Evolutionary conservation across 2,888 invertebrate species (phyloP).

Genomic region (Leucoptera coffeella): DNA sequence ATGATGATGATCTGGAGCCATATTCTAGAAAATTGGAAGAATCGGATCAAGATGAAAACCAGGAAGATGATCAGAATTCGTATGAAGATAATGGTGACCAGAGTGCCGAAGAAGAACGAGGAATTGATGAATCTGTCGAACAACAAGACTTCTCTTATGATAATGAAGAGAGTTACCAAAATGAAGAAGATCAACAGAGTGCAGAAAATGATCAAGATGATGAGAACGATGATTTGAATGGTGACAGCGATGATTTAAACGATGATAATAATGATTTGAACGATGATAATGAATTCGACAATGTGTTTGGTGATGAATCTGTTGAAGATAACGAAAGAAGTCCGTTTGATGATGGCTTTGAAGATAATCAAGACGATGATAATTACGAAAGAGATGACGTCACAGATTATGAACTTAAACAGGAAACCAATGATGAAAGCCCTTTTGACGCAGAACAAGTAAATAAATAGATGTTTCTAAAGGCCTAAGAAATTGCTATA

Average conservation of each 20-base stretch:
- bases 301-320: no score
- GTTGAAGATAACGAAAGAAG: conserved; percentile 13
- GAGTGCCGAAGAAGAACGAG: conserved; percentile 13
- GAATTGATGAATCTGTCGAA: conserved; percentile 9
- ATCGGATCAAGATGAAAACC: conserved; percentile 9
- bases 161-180: conserved; percentile 13
- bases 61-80: conserved; percentile 8
- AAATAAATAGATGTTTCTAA: no score
- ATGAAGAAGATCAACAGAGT: conserved; percentile 15
- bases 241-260: conserved; percentile 13
- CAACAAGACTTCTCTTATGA: conserved; percentile 17
- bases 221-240: conserved; percentile 10
- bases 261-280: conserved; percentile 8
- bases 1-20: conserved; percentile 1
- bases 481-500: no score
- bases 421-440: conserved; percentile 12
- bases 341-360: conserved; percentile 11
- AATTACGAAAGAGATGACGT: conserved; percentile 16
- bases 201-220: conserved; percentile 15
- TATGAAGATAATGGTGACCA: conserved; percentile 11
- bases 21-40: neutral
- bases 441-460: no score
- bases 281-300: conserved; percentile 12
- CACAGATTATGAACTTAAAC: conserved; percentile 12
- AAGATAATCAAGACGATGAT: conserved; percentile 16